phyloP scores from a whole-genome alignment of 2,888 invertebrate species.

The Pilophorus perplexus region DNA sequence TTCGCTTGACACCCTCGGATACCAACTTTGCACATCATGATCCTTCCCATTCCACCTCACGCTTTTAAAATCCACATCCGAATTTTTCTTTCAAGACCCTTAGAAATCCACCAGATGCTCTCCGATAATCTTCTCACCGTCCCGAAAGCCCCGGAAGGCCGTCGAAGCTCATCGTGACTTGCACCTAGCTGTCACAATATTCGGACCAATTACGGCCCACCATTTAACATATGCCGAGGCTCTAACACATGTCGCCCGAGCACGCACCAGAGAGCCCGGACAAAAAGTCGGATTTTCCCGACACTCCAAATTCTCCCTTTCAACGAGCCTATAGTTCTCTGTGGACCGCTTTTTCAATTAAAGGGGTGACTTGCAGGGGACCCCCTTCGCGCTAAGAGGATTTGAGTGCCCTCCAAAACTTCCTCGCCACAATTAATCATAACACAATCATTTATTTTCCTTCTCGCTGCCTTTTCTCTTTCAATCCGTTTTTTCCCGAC shows the following conservation, averaged over 20 bases:
- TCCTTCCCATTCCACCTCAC: no score
- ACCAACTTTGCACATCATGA: no score
- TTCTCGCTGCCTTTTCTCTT: slow-evolving; percentile 2
- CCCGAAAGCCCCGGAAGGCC: background rate
- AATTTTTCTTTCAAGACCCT: background rate
- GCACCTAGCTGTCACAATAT: slow-evolving; percentile 40
- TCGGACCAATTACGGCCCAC: slow-evolving; percentile 26
- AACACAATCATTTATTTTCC: slow-evolving; percentile 41
- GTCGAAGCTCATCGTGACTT: slow-evolving; percentile 13
- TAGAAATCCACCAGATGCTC: background rate
- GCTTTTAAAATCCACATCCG: background rate
- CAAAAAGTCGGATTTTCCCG: slow-evolving; percentile 23
- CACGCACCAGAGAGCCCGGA: slow-evolving; percentile 13
- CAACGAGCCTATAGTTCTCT: background rate
- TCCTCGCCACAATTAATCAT: slow-evolving; percentile 37
- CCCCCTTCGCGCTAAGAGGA: slow-evolving; percentile 30
- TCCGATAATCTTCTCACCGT: background rate
- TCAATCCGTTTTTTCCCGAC: background rate
- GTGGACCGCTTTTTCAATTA: slow-evolving; percentile 35
- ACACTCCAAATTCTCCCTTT: background rate
- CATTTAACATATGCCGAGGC: slow-evolving; percentile 31
- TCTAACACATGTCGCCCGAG: slow-evolving; percentile 34
- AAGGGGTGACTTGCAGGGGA: slow-evolving; percentile 38
- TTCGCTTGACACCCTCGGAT: no score
- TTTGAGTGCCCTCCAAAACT: slow-evolving; percentile 36